Evolutionary conservation across 2,113 vertebrate species (phyloP), one percentile per base, ranked within the genome.

Genomic region (Procavia capensis): DNA sequence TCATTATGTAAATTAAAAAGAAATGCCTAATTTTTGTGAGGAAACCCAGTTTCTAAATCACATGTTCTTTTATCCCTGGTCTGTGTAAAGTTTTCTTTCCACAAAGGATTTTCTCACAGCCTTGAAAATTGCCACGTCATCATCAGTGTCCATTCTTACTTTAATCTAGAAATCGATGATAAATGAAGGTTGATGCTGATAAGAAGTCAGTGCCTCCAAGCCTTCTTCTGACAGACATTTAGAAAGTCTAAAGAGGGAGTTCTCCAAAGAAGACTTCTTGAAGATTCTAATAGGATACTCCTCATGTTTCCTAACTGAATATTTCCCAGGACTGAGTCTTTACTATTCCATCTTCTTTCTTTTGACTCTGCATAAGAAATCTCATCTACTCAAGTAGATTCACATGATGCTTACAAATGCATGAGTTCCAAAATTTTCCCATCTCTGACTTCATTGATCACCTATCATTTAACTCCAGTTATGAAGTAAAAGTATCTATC

Each of bases 121-220:
- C 34, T 91, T 81, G 61, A 88, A 94, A 92, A 57, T 13, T 9
- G 81, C 13, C 36, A 64, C 95, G n/a, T 43, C 47, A 41, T 72
- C 11, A 20, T 74, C 43, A 57, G 3, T 85, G 64, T 86, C 22
- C 20, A 43, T 78, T 95, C 68, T 75, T 81, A 34, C 70, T 80
- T 93, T 86, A 86, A 70, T 93, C 47, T 86, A 90, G 96, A 93
- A 88, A 84, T 17, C 76, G 14, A 20, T 83, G 47, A 91, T 91
- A 83, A 94, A 80, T 89, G 90, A 90, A 57, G 79, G 22, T 41
- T 86, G 84, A 93, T 66, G 47, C 3, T 29, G 31, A 47, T 88
- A 92, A 88, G 59, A 86, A 89, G 68, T 91, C 27, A 86, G 0
- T 41, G 6, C 66, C 31, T 95, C n/a, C 70, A n/a, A 92, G 11